Percentiles rank a stretch among this genome's conserved stretches.
phyloP scores from a whole-genome alignment of 2,113 vertebrate genomes.

The Craseonycteris thonglongyai region DNA sequence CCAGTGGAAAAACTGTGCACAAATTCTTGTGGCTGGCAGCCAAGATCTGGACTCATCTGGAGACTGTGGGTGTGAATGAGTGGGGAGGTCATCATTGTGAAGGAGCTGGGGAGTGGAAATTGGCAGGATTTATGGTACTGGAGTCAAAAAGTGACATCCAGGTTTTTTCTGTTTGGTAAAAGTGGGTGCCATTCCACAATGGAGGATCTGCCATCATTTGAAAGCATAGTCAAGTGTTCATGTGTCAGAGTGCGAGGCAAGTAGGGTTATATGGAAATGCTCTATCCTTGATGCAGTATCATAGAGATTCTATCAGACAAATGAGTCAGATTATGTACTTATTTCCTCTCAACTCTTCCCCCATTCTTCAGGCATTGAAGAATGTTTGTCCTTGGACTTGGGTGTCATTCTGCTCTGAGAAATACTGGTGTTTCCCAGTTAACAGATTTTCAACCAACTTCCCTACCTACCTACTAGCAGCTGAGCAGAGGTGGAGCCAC shows the following conservation, averaged over 20 bases:
- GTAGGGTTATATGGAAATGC: rapidly evolving
- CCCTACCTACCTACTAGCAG: too few species aligned
- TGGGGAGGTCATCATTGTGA: rapidly evolving
- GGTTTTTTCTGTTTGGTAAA: background rate
- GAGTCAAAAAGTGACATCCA: background rate
- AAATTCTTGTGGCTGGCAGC: background rate
- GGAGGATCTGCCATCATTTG: rapidly evolving
- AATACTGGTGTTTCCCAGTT: background rate
- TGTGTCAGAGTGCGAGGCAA: rapidly evolving
- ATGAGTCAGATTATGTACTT: rapidly evolving
- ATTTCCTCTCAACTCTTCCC: background rate
- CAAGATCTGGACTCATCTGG: rapidly evolving
- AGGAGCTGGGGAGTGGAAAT: too few species aligned
- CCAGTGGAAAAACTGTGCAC: background rate
- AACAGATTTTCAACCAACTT: background rate
- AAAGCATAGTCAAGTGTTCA: background rate
- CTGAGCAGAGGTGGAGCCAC: rapidly evolving
- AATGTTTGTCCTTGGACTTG: background rate
- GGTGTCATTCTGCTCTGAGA: background rate
- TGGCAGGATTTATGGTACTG: background rate
- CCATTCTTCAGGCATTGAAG: background rate
- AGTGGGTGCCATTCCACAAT: background rate
- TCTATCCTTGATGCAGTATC: rapidly evolving
- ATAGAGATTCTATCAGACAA: background rate
- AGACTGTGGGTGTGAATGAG: rapidly evolving